phyloP scores from a whole-genome alignment of 2,113 vertebrate species.

The Pyrgilauda ruficollis region DNA sequence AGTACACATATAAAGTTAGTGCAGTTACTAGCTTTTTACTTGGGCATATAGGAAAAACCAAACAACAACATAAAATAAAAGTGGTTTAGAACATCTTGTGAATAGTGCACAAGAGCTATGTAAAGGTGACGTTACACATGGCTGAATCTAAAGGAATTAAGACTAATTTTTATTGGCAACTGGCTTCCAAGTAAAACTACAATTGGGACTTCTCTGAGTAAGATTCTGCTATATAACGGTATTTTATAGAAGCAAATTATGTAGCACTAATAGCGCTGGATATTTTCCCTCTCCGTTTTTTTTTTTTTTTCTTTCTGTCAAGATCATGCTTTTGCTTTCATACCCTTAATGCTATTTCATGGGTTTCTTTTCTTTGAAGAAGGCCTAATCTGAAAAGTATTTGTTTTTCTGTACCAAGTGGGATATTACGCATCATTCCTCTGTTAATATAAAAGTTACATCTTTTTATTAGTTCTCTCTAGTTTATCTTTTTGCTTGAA shows the following conservation, averaged over 20 bases:
- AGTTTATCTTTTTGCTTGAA: not conserved
- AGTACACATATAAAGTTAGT: not conserved
- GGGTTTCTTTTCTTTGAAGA: not conserved
- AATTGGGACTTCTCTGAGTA: not conserved
- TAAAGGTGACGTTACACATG: accelerated
- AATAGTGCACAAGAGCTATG: not conserved
- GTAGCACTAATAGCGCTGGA: not conserved
- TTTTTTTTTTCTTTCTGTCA: not conserved
- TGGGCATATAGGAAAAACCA: not conserved
- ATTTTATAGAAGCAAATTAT: not conserved
- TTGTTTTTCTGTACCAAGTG: not conserved
- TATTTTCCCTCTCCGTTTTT: not conserved
- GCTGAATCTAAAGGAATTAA: not conserved
- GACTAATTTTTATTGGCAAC: not conserved
- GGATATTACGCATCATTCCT: not conserved
- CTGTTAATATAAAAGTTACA: not conserved
- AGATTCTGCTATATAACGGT: not conserved
- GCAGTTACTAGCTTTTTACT: not conserved
- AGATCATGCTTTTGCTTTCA: not conserved
- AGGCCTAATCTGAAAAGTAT: not conserved
- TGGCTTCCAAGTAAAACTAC: not conserved
- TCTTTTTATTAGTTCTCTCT: not conserved
- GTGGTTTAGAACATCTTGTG: not conserved
- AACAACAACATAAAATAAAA: not conserved
- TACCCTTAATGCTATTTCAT: not conserved